Evolutionary conservation across 2,113 vertebrate genomes (phyloP).

Genomic region (Embiotoca jacksoni): DNA sequence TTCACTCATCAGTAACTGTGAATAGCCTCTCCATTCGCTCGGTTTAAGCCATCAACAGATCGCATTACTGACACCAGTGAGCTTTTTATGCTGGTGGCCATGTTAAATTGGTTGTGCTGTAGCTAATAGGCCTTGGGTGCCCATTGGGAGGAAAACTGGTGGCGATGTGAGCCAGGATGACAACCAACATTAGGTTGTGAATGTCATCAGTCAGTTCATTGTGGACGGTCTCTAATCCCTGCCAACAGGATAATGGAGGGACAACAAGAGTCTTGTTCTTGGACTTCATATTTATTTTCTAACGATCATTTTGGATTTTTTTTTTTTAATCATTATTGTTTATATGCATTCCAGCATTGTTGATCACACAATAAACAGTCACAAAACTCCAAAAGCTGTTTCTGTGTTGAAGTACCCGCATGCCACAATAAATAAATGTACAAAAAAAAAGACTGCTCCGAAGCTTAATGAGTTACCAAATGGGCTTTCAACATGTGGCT

Average conservation of each 20-base stretch:
- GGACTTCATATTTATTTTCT: too few relatives aligned
- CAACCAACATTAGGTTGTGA: slow-evolving; percentile 21
- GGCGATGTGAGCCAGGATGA: slow-evolving; percentile 26
- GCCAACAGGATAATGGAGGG: slow-evolving; percentile 1
- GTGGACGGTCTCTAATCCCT: slow-evolving; percentile 23
- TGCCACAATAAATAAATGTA: slow-evolving; percentile 38
- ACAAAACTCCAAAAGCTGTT: slow-evolving; percentile 15
- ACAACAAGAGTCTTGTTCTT: background rate
- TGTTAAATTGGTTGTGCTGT: slow-evolving; percentile 70
- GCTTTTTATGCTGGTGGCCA: slow-evolving; percentile 66
- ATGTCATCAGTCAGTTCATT: slow-evolving; percentile 53
- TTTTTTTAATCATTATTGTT: background rate
- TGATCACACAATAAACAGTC: slow-evolving; percentile 34
- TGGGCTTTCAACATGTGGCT: slow-evolving; percentile 69
- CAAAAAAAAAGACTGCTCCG: slow-evolving; percentile 9
- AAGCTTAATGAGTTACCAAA: slow-evolving; percentile 64
- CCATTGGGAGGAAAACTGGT: slow-evolving; percentile 42
- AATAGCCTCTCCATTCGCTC: slow-evolving; percentile 61
- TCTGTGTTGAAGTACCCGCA: slow-evolving; percentile 14
- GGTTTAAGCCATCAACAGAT: slow-evolving; percentile 70
- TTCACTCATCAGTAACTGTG: slow-evolving; percentile 61
- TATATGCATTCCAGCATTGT: background rate
- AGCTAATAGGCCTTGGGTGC: slow-evolving; percentile 64
- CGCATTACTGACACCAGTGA: slow-evolving; percentile 71
- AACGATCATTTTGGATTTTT: fast-evolving